A percentile compares a stretch with the other conserved stretches of the same genome.
Evolutionary conservation across 2,113 vertebrate species (phyloP).

Genomic region (Mormyrus lacerda): DNA sequence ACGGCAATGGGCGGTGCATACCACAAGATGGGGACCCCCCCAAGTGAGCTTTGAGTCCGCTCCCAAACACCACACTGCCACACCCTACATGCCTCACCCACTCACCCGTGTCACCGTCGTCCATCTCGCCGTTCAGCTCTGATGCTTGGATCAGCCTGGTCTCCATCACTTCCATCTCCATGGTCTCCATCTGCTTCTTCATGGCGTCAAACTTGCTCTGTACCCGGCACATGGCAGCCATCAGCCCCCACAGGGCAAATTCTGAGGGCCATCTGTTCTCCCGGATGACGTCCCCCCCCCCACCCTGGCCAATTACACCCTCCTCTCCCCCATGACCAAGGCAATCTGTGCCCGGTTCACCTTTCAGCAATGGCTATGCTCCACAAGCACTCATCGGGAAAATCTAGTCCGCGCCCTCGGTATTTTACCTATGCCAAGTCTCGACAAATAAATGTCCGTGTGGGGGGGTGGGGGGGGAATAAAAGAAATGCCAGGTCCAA

Average conservation of each 20-base stretch:
- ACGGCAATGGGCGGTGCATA: not conserved
- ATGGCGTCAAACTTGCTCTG: slow-evolving; percentile 82
- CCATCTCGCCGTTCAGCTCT: slow-evolving; percentile 87
- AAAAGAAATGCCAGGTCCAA: not conserved
- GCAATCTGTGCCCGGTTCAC: slow-evolving; percentile 25
- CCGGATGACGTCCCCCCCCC: not conserved
- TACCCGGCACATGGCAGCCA: not conserved
- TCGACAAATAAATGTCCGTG: not conserved
- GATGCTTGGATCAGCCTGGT: slow-evolving; percentile 87
- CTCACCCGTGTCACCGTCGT: slow-evolving; percentile 80
- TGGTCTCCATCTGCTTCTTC: slow-evolving; percentile 89
- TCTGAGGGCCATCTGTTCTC: slow-evolving; percentile 5
- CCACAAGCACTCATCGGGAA: slow-evolving; percentile 21
- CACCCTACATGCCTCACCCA: not conserved
- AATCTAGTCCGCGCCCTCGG: not conserved
- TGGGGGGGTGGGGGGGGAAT: not conserved
- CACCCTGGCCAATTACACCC: not conserved
- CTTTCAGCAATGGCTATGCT: not conserved
- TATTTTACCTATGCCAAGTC: not conserved
- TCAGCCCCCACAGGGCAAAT: not conserved
- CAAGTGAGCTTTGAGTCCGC: not conserved
- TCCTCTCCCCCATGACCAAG: not conserved
- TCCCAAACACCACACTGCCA: not conserved
- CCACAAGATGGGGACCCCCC: not conserved
- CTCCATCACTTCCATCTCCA: slow-evolving; percentile 99